Evolutionary conservation across 2,797 vertebrate genomes (phyloP).

Genomic region (Dromococcyx pavoninus): DNA sequence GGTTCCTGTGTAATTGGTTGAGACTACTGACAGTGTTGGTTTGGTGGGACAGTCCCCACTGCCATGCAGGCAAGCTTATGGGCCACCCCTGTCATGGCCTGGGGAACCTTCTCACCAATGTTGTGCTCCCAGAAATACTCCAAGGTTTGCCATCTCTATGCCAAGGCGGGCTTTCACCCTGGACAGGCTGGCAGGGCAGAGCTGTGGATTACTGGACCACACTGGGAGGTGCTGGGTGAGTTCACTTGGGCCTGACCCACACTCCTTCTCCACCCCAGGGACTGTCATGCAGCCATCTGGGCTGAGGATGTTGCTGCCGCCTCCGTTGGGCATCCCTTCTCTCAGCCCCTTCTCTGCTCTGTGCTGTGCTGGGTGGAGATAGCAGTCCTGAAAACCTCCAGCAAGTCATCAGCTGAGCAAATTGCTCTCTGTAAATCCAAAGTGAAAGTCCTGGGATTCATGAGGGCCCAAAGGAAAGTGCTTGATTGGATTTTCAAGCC

Average conservation of each 20-base stretch:
- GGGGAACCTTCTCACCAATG: rapidly evolving
- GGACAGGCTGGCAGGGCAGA: not conserved
- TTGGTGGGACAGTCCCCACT: not conserved
- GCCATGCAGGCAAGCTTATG: rapidly evolving
- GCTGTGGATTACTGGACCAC: not conserved
- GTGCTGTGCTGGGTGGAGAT: not conserved
- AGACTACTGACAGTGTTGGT: not conserved
- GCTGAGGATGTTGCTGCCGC: not conserved
- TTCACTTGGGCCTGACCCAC: not conserved
- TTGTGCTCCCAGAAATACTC: not conserved
- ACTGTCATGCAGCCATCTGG: not conserved
- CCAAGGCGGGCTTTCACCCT: rapidly evolving
- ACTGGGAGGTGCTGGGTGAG: not conserved
- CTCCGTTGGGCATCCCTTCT: not conserved
- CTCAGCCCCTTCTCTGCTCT: not conserved
- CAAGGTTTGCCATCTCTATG: not conserved
- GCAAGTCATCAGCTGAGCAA: not conserved
- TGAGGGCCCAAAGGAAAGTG: not conserved
- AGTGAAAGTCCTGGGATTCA: not conserved
- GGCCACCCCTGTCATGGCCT: not conserved
- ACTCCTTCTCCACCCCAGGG: rapidly evolving
- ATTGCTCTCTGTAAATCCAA: constrained; percentile 25
- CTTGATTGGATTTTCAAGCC: constrained; percentile 31
- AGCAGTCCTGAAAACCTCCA: not conserved
- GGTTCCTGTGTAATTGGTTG: not conserved